phyloP scores from a whole-genome alignment of 2,797 vertebrate species.

The Eulemur mongoz region DNA sequence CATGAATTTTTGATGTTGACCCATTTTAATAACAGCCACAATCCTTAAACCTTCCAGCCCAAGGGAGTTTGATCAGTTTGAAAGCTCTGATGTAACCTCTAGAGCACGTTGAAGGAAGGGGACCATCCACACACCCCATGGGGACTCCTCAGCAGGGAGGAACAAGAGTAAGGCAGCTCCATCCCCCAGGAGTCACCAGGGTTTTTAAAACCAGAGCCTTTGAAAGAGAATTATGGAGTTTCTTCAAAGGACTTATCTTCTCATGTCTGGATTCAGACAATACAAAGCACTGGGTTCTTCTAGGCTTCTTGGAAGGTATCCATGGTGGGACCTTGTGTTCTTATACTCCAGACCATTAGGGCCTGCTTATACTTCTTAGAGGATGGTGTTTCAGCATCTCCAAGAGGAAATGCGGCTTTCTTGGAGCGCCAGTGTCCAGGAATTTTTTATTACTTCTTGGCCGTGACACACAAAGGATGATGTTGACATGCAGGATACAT shows the following conservation, averaged over 20 bases:
- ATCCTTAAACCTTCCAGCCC: not conserved
- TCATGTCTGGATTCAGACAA: not conserved
- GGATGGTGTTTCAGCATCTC: not conserved
- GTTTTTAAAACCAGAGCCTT: not conserved
- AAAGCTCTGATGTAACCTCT: not conserved
- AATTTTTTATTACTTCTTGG: not conserved
- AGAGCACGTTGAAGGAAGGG: not conserved
- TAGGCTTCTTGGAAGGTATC: not conserved
- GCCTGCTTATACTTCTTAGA: not conserved
- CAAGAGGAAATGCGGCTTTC: not conserved
- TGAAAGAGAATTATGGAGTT: not conserved
- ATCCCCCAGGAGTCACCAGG: not conserved
- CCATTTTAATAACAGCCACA: not conserved
- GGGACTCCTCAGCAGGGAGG: not conserved
- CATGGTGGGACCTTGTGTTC: not conserved
- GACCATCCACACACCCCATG: not conserved
- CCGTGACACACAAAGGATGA: not conserved
- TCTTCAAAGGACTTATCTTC: not conserved
- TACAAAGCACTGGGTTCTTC: not conserved
- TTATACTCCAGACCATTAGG: not conserved
- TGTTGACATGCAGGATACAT: not conserved
- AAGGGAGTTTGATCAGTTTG: not conserved
- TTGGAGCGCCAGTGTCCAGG: not conserved
- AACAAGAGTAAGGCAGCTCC: not conserved
- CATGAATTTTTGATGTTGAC: not conserved